Evolutionary conservation across 2,888 invertebrate species (phyloP).

Genomic region (Buathra laborator): DNA sequence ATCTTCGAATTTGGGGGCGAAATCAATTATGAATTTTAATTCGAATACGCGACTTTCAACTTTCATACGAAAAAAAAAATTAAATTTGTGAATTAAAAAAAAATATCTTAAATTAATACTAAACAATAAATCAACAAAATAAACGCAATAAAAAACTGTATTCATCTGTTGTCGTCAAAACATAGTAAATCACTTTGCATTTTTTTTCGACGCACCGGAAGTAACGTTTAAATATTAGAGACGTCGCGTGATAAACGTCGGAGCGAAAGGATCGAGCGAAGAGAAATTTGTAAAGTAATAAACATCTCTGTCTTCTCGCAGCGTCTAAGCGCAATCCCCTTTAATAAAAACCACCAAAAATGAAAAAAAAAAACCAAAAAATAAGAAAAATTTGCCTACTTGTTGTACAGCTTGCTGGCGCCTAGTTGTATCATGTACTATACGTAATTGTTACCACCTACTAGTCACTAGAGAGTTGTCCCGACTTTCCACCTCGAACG

Average conservation of each 20-base stretch:
- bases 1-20: too few relatives aligned
- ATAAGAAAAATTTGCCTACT: slow-evolving; percentile 32
- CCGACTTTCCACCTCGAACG: slow-evolving; percentile 56
- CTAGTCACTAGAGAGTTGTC: slow-evolving; percentile 59
- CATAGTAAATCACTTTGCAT: neutral
- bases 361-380: slow-evolving; percentile 31
- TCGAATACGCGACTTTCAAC: too few relatives aligned
- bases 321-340: slow-evolving; percentile 28
- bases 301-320: slow-evolving; percentile 14
- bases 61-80: too few relatives aligned
- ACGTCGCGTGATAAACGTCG: neutral
- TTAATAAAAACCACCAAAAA: slow-evolving; percentile 36
- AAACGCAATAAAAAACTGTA: neutral
- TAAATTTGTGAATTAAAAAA: too few relatives aligned
- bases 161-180: neutral
- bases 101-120: neutral
- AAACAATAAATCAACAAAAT: neutral
- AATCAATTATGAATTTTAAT: too few relatives aligned
- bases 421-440: slow-evolving; percentile 59
- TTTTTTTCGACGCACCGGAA: neutral
- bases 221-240: neutral
- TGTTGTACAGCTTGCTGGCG: slow-evolving; percentile 67
- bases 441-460: slow-evolving; percentile 65
- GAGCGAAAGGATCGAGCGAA: slow-evolving; percentile 1
- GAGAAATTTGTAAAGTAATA: neutral